phyloP scores from a whole-genome alignment of 2,888 invertebrate species.

The Apomyelois bistriatella region DNA sequence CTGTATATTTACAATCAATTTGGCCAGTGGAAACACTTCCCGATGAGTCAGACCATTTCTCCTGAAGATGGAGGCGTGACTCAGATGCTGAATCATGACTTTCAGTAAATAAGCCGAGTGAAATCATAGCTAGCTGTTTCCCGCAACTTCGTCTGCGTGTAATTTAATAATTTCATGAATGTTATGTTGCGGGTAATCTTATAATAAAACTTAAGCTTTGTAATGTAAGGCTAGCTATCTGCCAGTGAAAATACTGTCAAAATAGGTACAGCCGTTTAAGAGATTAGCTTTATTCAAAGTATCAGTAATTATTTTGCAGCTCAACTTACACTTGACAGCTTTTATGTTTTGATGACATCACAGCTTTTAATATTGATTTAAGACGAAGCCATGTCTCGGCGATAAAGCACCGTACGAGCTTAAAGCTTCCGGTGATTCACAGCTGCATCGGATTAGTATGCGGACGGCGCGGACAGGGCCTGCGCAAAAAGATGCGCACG shows the following conservation, averaged over 20 bases:
- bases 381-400: conserved; percentile 8
- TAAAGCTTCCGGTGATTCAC: conserved; percentile 43
- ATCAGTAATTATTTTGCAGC: not conserved
- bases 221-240: too few species aligned
- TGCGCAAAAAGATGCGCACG: conserved; percentile 18
- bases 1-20: not conserved
- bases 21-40: not conserved
- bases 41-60: conserved; percentile 24
- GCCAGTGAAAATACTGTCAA: too few species aligned
- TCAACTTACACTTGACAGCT: too few species aligned
- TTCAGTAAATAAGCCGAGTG: conserved; percentile 1
- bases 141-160: too few species aligned
- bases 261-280: too few species aligned
- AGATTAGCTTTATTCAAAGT: too few species aligned
- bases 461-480: conserved; percentile 18
- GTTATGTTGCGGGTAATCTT: too few species aligned
- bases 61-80: conserved; percentile 21
- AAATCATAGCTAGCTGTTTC: too few species aligned
- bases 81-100: conserved; percentile 23
- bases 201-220: too few species aligned
- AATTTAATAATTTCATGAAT: too few species aligned
- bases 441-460: conserved; percentile 38
- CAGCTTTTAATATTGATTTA: too few species aligned
- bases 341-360: too few species aligned
- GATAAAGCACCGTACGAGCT: conserved; percentile 18